phyloP scores from a whole-genome alignment of 2,797 vertebrate genomes.

The Sylvia borin region DNA sequence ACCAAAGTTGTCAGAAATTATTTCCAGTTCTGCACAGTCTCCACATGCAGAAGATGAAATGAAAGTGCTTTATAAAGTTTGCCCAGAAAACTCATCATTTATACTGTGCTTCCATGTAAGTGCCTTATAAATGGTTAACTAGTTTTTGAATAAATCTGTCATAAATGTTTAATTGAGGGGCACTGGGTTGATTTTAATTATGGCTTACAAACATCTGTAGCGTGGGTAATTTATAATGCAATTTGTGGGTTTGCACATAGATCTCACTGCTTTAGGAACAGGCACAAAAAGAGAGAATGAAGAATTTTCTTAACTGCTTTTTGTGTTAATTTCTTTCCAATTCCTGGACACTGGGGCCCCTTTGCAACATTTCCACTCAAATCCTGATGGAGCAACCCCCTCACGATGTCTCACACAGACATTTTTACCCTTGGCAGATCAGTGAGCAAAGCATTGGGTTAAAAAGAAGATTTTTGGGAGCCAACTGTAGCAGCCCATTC shows the following conservation, averaged over 20 bases:
- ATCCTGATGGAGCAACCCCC: background rate
- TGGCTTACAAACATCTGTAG: background rate
- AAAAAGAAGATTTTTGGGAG: background rate
- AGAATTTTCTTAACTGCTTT: background rate
- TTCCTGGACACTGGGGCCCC: too few relatives aligned
- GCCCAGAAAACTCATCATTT: background rate
- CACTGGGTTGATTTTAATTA: slow-evolving; percentile 39
- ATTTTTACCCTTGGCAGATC: background rate
- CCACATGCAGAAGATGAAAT: background rate
- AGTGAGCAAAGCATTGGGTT: background rate
- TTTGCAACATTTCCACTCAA: background rate
- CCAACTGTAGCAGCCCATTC: background rate
- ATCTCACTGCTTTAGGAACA: background rate
- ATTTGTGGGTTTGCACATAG: background rate
- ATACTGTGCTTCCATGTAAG: background rate
- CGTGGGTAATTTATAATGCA: slow-evolving; percentile 20
- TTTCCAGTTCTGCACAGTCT: background rate
- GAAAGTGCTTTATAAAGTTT: background rate
- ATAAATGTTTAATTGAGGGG: slow-evolving; percentile 10
- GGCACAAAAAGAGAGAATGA: background rate
- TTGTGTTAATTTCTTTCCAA: background rate
- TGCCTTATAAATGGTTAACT: background rate
- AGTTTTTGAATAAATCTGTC: background rate
- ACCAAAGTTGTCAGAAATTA: slow-evolving; percentile 1
- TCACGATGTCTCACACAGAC: accelerated